Percentiles rank a stretch among this genome's conserved stretches.
phyloP scores from a whole-genome alignment of 2,888 invertebrate species.

The Tetramorium bicarinatum region DNA sequence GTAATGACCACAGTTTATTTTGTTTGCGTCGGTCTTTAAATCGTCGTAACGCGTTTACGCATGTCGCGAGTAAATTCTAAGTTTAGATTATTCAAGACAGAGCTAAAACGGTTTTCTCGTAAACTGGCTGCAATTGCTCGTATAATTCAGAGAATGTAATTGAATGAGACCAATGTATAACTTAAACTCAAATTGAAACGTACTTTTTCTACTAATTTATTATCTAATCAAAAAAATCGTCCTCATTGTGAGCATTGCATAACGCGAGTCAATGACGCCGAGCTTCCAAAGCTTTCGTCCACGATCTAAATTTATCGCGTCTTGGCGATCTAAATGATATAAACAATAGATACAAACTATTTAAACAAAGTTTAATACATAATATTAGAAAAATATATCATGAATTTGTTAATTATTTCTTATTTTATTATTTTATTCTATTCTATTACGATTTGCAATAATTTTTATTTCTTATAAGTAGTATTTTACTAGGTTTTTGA shows the following conservation, averaged over 20 bases:
- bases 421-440: slow-evolving; percentile 16
- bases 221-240: neutral
- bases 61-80: slow-evolving; percentile 48
- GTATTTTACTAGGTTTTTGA: neutral
- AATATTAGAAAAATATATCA: neutral
- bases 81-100: slow-evolving; percentile 39
- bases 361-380: slow-evolving; percentile 5
- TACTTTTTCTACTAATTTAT: neutral
- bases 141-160: slow-evolving; percentile 2
- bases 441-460: too few relatives aligned
- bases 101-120: slow-evolving; percentile 48
- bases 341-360: neutral
- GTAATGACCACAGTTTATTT: neutral
- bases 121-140: neutral
- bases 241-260: neutral
- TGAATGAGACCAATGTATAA: neutral
- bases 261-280: slow-evolving; percentile 6
- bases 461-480: too few relatives aligned
- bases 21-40: slow-evolving; percentile 4
- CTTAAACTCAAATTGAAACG: neutral
- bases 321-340: neutral
- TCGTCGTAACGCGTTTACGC: slow-evolving; percentile 19
- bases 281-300: neutral
- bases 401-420: neutral
- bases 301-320: slow-evolving; percentile 11